Evolutionary conservation across 2,888 invertebrate genomes (phyloP), one percentile per base, ranked within the genome.

Genomic region (Escarpia spicata): DNA sequence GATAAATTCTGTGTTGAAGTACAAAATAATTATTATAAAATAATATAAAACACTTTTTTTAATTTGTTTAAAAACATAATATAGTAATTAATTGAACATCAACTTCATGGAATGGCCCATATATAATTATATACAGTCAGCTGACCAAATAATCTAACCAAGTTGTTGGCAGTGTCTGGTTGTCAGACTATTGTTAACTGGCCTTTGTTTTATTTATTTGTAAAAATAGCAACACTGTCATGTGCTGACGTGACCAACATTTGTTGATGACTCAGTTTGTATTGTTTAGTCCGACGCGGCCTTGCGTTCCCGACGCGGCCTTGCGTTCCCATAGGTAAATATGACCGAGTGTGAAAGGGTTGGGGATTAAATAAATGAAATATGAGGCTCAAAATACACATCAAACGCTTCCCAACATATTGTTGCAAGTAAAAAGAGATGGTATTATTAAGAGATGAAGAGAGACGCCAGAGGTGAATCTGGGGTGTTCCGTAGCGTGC

Each of bases 381-480:
- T 75, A 75, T 26, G 75, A 75, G 75, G 75, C 75, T 75, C 26
- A 75, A 75, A 19, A 26, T 75, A 75, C 75, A 75, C 75, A 75
- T 75, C 75, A 75, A 75, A 75, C 75, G 75, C n/a, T 75, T 26
- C 75, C 75, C 6, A 26, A 26, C 75, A 75, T 26, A 75, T 26
- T 75, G 75, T 26, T 75, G 75, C 75, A 75, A 15, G n/a, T 75
- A 75, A 75, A 75, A 75, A 75, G 26, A 26, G 75, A 26, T 75
- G 75, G 75, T 26, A 75, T 75, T 75, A 75, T 75, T 75, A 75
- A 75, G n/a, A 75, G 75, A 75, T 75, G 75, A 75, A 19, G 75
- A 26, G 15, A 75, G 75, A 26, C 6, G 75, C 75, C 75, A 75
- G 0, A 26, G 75, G 75, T 75, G 75, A 75, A 26, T 75, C 75